phyloP scores from a whole-genome alignment of 1,140 invertebrate genomes.

The Drosophila fuyamai region DNA sequence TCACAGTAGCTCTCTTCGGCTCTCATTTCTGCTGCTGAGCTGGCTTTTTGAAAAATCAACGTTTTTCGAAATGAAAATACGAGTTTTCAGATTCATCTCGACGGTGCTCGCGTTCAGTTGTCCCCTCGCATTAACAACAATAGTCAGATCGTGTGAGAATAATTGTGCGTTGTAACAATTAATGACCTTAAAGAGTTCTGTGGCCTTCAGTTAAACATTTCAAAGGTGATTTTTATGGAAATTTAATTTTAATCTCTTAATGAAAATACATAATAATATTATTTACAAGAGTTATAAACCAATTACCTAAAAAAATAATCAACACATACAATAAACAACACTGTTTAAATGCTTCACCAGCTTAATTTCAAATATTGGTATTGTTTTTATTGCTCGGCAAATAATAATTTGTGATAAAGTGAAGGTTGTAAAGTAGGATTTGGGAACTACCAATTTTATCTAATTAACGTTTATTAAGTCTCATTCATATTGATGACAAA shows the following conservation, averaged over 20 bases:
- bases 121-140: constrained; percentile 19
- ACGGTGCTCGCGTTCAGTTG: constrained; percentile 68
- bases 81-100: constrained; percentile 75
- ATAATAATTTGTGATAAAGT: too few species aligned
- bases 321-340: too few species aligned
- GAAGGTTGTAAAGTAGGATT: too few species aligned
- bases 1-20: constrained; percentile 1
- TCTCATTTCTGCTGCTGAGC: constrained; percentile 9
- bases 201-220: not conserved
- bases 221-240: constrained; percentile 9
- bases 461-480: too few species aligned
- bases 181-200: constrained; percentile 2
- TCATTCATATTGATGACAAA: too few species aligned
- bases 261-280: too few species aligned
- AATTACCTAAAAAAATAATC: too few species aligned
- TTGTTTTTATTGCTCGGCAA: too few species aligned
- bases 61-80: constrained; percentile 66
- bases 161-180: not conserved
- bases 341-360: too few species aligned
- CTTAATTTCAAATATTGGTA: too few species aligned
- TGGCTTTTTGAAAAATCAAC: constrained; percentile 67
- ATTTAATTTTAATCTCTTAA: not conserved
- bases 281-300: too few species aligned
- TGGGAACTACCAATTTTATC: too few species aligned
- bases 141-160: constrained; percentile 5